Evolutionary conservation across 2,888 invertebrate species (phyloP).

Genomic region (Drosophila borealis): DNA sequence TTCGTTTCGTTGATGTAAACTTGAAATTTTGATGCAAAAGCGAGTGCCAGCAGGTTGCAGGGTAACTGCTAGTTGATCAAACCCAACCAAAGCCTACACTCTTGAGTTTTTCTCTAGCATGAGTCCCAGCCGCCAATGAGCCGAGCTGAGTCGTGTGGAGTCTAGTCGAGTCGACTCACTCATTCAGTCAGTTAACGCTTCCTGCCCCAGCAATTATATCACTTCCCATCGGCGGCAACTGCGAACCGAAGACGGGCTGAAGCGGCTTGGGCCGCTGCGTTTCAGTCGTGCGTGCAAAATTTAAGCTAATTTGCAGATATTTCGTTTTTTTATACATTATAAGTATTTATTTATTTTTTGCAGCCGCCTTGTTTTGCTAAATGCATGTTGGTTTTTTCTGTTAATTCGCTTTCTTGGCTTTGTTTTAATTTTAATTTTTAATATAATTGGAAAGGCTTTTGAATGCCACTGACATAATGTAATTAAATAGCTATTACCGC

Average conservation of each 20-base stretch:
- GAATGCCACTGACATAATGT: constrained; percentile 51
- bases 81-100: too few species aligned
- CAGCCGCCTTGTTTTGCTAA: constrained; percentile 47
- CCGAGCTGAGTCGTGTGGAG: constrained; percentile 15
- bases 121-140: constrained; percentile 5
- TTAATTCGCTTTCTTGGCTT: constrained; percentile 39
- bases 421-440: constrained; percentile 27
- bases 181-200: constrained; percentile 66
- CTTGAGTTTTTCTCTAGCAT: constrained; percentile 5
- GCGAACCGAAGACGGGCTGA: constrained; percentile 13
- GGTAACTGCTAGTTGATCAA: background rate
- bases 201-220: constrained; percentile 78
- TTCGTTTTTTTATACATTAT: constrained; percentile 14
- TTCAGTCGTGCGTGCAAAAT: constrained; percentile 77
- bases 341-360: constrained; percentile 5
- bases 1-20: too few species aligned
- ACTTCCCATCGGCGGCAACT: constrained; percentile 60
- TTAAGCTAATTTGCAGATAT: constrained; percentile 72
- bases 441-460: constrained; percentile 38
- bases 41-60: background rate
- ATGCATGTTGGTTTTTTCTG: constrained; percentile 44
- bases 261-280: constrained; percentile 45
- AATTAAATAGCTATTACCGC: constrained; percentile 17
- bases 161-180: constrained; percentile 43
- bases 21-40: too few species aligned